Base-by-base conservation (phyloP, 2,888 invertebrate species). In the Trichopria drosophilae region DNA sequence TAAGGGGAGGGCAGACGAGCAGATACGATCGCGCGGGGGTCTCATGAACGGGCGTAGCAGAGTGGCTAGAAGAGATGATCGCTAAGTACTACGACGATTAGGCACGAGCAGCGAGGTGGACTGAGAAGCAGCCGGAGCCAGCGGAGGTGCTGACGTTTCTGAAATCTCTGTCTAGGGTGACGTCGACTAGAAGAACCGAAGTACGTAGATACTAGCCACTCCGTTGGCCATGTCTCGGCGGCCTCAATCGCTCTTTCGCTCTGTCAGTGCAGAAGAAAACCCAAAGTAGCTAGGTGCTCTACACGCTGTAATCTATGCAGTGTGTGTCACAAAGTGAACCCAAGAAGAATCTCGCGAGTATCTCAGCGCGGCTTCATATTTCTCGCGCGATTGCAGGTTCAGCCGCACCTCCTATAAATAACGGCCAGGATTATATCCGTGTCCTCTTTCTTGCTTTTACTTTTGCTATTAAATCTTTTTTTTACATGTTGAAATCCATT, bases 351-450 rank as follows among this genome's bases (percentile, higher is more conserved):
- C 71, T 71, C 72, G 70, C 69, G 68, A 70, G 64, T 51, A 31
- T 72, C 69, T 66, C 69, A 59, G 69, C 67, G 67, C 65, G 62
- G 71, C 70, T 62, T 53, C 58, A 62, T 66, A 66, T 69, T 66
- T 72, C 71, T 63, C 66, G 63, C 65, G 68, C 62, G 66, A 62
- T 60, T 65, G 64, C 64, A 64, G 64, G 68, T 62, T 74, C 73
- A 73, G 73, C 74, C 72, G 71, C 71, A 69, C 71, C 71, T 72
- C 74, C 74, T 75, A 75, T 71, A 75, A 75, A 75, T 73, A 75
- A 75, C 66, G 71, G 72, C 67, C 69, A 73, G 63, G 65, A 71
- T 73, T 73, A 74, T 69, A 69, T 73, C 68, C 67, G 68, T 65
- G 67, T 67, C 64, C 40, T 58, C 59, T 54, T 63, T 60, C 59